Evolutionary conservation across 2,888 invertebrate species (phyloP).

Genomic region (Lasioglossum morio): DNA sequence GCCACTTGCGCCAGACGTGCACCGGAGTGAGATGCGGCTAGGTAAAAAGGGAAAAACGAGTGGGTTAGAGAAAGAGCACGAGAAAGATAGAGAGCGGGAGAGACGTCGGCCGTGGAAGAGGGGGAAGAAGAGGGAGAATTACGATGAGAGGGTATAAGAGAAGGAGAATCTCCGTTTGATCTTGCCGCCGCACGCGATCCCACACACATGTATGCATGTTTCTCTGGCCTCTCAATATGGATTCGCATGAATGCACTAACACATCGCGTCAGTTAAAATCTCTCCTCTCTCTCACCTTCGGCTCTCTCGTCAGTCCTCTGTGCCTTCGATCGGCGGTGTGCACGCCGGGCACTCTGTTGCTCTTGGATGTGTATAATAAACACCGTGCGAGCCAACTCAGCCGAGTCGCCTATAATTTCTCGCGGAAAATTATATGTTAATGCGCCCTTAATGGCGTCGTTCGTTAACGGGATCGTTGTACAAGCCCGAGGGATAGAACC

Average conservation of each 20-base stretch:
- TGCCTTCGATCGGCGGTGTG: conserved; percentile 54
- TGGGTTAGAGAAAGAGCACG: neutral
- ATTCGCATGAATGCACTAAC: conserved; percentile 76
- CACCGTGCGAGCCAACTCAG: conserved; percentile 74
- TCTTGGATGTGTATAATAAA: conserved; percentile 77
- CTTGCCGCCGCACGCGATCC: conserved; percentile 83
- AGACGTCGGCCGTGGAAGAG: conserved; percentile 12
- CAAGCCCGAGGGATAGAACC: conserved; percentile 64
- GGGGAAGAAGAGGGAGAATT: conserved; percentile 52
- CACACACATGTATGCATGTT: conserved; percentile 74
- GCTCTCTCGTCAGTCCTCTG: conserved; percentile 30
- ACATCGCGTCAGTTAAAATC: conserved; percentile 76
- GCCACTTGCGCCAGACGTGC: conserved; percentile 49
- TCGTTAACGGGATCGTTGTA: conserved; percentile 78
- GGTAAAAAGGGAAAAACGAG: conserved; percentile 1
- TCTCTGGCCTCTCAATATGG: conserved; percentile 69
- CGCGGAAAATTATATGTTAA: conserved; percentile 80
- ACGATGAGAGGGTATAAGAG: conserved; percentile 60
- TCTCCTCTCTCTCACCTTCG: conserved; percentile 29
- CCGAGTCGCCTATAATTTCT: conserved; percentile 81
- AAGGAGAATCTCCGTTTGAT: conserved; percentile 78
- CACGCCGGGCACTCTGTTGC: conserved; percentile 61
- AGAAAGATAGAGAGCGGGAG: conserved; percentile 7
- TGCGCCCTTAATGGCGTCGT: conserved; percentile 79
- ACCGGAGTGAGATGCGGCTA: conserved; percentile 5